Evolutionary conservation across 2,797 vertebrate genomes (phyloP), one percentile per base, ranked within the genome.

Genomic region (Margarornis squamiger): DNA sequence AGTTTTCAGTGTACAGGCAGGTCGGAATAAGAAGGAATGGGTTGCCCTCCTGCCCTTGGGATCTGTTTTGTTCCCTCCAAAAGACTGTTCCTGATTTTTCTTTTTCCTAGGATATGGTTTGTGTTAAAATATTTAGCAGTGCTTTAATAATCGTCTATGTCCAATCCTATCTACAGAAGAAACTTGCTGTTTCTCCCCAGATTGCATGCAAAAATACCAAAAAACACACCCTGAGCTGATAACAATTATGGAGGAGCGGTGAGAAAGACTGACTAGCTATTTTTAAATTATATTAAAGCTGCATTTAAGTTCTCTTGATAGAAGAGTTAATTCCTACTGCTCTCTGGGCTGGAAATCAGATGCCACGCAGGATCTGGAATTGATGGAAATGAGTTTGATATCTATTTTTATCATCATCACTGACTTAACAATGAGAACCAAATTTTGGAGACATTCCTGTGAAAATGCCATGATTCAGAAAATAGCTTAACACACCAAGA

Each of bases 391-490:
- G 67, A 96, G 54, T 94, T 94, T 71, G 48, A 76, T 84, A 88
- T 72, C 95, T 97, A 97, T 97, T 97, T 97, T 96, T 96, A 95
- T 91, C 95, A 92, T 61, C 91, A 96, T 92, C 86, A 68, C 90
- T 95, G 96, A 96, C 92, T 96, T 96, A 96, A 97, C 96, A 96
- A 96, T 94, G 92, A 96, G 92, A 72, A 96, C 96, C 95, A 92
- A 92, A 96, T 95, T 96, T 94, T 95, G 88, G 92, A 97, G 96
- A 95, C 90, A 96, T 93, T 95, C 91, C 88, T 94, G 90, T 95
- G 94, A 95, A 97, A 97, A 96, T 96, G 96, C 94, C 96, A 96
- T 92, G 96, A 97, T 93, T 97, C 96, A 97, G 93, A 97, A 97
- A 97, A 97, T 96, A 96, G 96, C 93, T 97, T 90, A 96, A 95